A percentile compares a stretch with the other conserved stretches of the same genome.
These are phyloP conservation scores for Bagarius yarrelli DNA, from an alignment of 2,113 vertebrate species.

Conservation along the genomic window DNA sequence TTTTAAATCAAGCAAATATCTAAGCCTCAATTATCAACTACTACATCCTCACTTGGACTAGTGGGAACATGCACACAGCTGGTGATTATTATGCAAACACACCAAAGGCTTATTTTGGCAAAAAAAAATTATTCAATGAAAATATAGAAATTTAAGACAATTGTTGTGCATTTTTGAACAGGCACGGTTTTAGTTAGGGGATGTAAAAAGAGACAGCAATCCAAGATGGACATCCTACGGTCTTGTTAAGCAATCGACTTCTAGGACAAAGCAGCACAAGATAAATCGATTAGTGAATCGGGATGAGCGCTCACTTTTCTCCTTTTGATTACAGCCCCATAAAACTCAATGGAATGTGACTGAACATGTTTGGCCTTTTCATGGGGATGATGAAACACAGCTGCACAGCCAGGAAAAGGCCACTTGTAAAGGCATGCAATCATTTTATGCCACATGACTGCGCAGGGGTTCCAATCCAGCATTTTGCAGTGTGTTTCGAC, in stretches of 20 bases:
- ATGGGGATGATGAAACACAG: slow-evolving; percentile 13
- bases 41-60: too few relatives aligned
- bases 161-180: neutral
- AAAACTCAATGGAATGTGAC: slow-evolving; percentile 27
- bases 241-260: neutral
- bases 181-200: neutral
- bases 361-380: slow-evolving; percentile 42
- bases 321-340: neutral
- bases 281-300: neutral
- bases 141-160: neutral
- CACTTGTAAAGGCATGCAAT: slow-evolving; percentile 24
- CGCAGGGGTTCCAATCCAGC: neutral
- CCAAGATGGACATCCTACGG: neutral
- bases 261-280: neutral
- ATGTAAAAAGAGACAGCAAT: neutral
- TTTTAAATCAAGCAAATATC: neutral
- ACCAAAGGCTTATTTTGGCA: neutral
- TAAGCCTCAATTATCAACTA: too few relatives aligned
- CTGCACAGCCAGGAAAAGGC: slow-evolving; percentile 32
- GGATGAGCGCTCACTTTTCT: neutral
- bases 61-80: neutral
- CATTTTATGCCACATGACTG: slow-evolving; percentile 30
- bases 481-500: too few relatives aligned
- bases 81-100: neutral
- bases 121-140: accelerated